Evolutionary conservation across 2,888 invertebrate species (phyloP), one percentile per base, ranked within the genome.

Genomic region (Lepidocyrtinus sp.): DNA sequence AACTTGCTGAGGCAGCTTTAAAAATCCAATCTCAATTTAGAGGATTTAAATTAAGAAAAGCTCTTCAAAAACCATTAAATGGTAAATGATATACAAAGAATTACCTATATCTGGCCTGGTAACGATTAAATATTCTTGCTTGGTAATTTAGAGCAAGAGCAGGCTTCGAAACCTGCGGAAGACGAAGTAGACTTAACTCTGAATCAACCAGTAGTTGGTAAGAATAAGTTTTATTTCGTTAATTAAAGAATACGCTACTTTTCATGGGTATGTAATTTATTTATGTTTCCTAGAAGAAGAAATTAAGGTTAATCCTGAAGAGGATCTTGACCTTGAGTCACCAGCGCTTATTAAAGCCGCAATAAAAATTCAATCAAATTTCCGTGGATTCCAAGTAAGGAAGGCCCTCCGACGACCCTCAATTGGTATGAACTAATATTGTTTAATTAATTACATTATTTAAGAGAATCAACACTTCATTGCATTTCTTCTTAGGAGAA

Each of bases 261-360:
- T n/a, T n/a, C n/a, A n/a, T n/a, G n/a, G n/a, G n/a, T n/a, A n/a
- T n/a, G n/a, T n/a, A n/a, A n/a, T n/a, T n/a, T n/a, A n/a, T n/a
- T n/a, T n/a, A n/a, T n/a, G n/a, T n/a, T n/a, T n/a, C n/a, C n/a
- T n/a, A n/a, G n/a, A n/a, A n/a, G n/a, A n/a, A n/a, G n/a, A n/a
- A n/a, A n/a, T n/a, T n/a, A n/a, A n/a, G n/a, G 63, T 3, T 24
- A 50, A 72, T 15, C 77, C 72, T 21, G 77, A 78, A n/a, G 55
- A 81, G 24, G 84, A 84, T 15, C 50, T 85, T 59, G 85, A 84
- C 21, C 75, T 82, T 46, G 85, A 84, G 50, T 82, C 83, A 2
- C 81, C 75, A 5, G 83, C 83, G 21, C 55, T 84, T 2, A 81
- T 84, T 46, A 82, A 78, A 25, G 85, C 85, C 5, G 84, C 85